These are phyloP conservation scores for Drosophila rufa DNA, from an alignment of 1,140 invertebrate genomes.

Conservation along the genomic window DNA sequence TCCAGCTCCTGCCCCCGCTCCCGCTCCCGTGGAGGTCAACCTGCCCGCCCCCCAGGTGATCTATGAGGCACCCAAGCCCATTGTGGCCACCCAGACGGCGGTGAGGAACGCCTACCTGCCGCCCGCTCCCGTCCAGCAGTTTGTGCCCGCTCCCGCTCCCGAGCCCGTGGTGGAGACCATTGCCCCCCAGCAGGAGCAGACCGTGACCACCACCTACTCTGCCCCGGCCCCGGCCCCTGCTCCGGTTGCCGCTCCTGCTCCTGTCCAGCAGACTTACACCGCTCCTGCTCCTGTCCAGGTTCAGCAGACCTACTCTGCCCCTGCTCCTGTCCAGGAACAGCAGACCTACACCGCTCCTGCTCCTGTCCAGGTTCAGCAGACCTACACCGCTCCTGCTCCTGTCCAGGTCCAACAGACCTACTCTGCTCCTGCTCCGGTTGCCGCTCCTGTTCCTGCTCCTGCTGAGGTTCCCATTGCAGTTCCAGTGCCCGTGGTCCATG, in stretches of 20 bases:
- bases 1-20: not conserved
- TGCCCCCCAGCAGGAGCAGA: slow-evolving; percentile 24
- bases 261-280: not conserved
- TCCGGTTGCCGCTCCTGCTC: slow-evolving; percentile 21
- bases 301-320: slow-evolving; percentile 14
- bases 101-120: slow-evolving; percentile 53
- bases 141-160: slow-evolving; percentile 50
- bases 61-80: slow-evolving; percentile 51
- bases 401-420: not conserved
- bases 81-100: slow-evolving; percentile 47
- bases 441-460: slow-evolving; percentile 1
- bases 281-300: slow-evolving; percentile 3
- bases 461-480: not conserved
- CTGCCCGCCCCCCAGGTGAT: slow-evolving; percentile 39
- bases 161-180: slow-evolving; percentile 22
- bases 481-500: not conserved
- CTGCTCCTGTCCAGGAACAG: slow-evolving; percentile 24
- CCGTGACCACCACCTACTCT: slow-evolving; percentile 6
- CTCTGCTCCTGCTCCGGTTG: slow-evolving; percentile 7
- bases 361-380: not conserved
- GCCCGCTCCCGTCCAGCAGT: slow-evolving; percentile 45
- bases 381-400: slow-evolving; percentile 8
- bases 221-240: slow-evolving; percentile 21
- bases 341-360: slow-evolving; percentile 19
- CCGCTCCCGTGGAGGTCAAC: not conserved